These are phyloP conservation scores for Muraenolepis orangiensis DNA, from an alignment of 2,797 vertebrate species.

Conservation along the genomic window DNA sequence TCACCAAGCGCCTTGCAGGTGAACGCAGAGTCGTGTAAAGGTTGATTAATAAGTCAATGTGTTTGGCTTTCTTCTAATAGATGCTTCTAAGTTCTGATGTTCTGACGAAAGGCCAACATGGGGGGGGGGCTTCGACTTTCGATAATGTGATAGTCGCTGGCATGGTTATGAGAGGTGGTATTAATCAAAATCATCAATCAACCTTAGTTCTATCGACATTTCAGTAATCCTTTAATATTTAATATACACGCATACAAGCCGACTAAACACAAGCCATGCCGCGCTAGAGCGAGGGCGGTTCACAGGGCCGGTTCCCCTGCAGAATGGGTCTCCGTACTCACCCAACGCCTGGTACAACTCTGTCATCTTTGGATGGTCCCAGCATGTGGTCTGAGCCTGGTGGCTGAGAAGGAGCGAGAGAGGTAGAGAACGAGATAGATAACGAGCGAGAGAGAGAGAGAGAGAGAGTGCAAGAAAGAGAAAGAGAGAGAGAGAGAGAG, in stretches of 20 bases:
- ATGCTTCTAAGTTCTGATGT: neutral
- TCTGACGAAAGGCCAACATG: no score
- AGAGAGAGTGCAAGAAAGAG: constrained; percentile 26
- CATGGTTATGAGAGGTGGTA: neutral
- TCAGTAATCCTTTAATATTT: neutral
- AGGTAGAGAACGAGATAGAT: neutral
- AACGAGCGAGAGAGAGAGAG: constrained; percentile 29
- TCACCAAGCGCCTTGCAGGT: constrained; percentile 55
- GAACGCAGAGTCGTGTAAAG: constrained; percentile 37
- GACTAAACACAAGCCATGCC: neutral
- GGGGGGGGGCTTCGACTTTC: neutral
- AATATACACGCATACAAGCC: neutral
- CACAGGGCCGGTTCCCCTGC: neutral
- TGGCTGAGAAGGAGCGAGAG: constrained; percentile 73
- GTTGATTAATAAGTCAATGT: neutral
- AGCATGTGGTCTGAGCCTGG: constrained; percentile 97
- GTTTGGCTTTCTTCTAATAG: neutral
- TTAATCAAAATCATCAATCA: neutral
- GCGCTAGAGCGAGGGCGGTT: neutral
- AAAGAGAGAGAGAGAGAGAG: constrained; percentile 13
- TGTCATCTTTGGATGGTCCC: constrained; percentile 99
- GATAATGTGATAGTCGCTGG: no score
- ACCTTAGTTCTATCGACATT: neutral
- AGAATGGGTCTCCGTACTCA: constrained; percentile 68
- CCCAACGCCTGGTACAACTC: constrained; percentile 93